Evolutionary conservation across 2,113 vertebrate genomes (phyloP).

Genomic region (Galbula dea): DNA sequence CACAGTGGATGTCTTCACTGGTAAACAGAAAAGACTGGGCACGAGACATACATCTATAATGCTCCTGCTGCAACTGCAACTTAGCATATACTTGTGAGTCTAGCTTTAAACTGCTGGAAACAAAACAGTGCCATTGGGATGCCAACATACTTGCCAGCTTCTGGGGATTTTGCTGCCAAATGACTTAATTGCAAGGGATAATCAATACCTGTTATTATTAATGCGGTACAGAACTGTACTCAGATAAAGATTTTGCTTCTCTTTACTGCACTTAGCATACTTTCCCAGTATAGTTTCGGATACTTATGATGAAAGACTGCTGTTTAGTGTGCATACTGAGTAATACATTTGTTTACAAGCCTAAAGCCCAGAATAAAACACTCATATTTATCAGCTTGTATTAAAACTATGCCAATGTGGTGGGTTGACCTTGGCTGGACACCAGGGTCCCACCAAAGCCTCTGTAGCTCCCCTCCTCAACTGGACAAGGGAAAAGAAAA

Average conservation of each 20-base stretch:
- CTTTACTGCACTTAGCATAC: not conserved
- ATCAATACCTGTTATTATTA: not conserved
- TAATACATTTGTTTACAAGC: not conserved
- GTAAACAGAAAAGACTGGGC: not conserved
- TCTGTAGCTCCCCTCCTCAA: too few species aligned
- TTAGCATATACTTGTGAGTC: accelerated
- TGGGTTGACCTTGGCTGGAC: not conserved
- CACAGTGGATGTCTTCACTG: not conserved
- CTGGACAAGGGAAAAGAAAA: too few species aligned
- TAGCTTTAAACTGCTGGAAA: not conserved
- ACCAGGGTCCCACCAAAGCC: not conserved
- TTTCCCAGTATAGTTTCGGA: not conserved
- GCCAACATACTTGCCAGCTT: not conserved
- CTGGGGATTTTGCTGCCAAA: not conserved
- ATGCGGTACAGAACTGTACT: not conserved
- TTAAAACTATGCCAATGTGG: not conserved
- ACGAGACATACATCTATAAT: not conserved
- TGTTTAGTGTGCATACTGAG: not conserved
- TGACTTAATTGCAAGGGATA: not conserved
- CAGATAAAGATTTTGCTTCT: not conserved
- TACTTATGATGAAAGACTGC: not conserved
- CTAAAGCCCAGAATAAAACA: not conserved
- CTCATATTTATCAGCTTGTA: not conserved
- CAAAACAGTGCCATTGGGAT: not conserved
- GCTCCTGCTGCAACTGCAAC: not conserved